Evolutionary conservation across 2,888 invertebrate genomes (phyloP).

Genomic region (Cosmia pyralina): DNA sequence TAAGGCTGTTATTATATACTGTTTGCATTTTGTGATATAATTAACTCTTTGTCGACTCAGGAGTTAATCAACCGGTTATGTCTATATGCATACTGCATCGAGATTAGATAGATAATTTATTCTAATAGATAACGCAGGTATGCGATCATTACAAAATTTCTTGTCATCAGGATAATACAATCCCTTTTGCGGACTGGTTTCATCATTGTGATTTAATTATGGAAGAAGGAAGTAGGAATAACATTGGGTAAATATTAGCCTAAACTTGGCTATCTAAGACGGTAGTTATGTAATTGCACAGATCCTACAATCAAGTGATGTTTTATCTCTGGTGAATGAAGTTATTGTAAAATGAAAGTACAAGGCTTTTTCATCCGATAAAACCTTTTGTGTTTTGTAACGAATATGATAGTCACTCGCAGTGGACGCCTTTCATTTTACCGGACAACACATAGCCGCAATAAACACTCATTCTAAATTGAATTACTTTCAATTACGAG

Average conservation of each 20-base stretch:
- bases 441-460: conserved; percentile 69
- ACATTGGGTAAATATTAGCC: conserved; percentile 27
- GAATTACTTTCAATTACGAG: conserved; percentile 81
- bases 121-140: conserved; percentile 50
- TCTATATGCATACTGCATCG: conserved; percentile 40
- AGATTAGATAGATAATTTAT: conserved; percentile 52
- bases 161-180: conserved; percentile 27
- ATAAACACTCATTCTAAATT: conserved; percentile 77
- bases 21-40: conserved; percentile 8
- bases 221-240: conserved; percentile 43
- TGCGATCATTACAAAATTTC: conserved; percentile 50
- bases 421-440: conserved; percentile 70
- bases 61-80: conserved; percentile 42
- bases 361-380: conserved; percentile 25
- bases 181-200: conserved; percentile 28
- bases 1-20: conserved; percentile 14
- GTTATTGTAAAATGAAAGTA: conserved; percentile 38
- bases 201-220: conserved; percentile 47
- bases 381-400: conserved; percentile 42
- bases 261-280: conserved; percentile 54
- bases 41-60: conserved; percentile 14
- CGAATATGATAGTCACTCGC: conserved; percentile 42
- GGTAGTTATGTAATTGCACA: conserved; percentile 29
- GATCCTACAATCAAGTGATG: conserved; percentile 21
- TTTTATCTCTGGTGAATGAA: conserved; percentile 20